Percentiles rank a stretch among this genome's conserved stretches.
These are phyloP conservation scores for Pteropus alecto DNA, from an alignment of 2,113 vertebrate species.

Conservation along the genomic window DNA sequence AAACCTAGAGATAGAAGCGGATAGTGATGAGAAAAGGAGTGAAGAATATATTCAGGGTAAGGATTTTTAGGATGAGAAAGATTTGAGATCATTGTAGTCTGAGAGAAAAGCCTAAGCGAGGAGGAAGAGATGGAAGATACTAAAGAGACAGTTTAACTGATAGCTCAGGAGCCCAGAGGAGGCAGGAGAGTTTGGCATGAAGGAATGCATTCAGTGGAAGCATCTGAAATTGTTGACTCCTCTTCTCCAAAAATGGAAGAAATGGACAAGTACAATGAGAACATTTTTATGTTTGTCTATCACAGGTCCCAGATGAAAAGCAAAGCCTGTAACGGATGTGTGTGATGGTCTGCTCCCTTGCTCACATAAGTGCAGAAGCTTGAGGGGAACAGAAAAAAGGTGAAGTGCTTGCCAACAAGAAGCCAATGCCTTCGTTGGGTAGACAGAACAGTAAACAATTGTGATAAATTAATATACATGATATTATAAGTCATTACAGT, in stretches of 20 bases:
- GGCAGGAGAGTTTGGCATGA: neutral
- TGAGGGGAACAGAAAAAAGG: neutral
- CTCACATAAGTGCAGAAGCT: neutral
- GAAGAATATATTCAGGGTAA: neutral
- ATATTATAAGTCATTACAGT: neutral
- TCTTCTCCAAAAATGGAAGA: neutral
- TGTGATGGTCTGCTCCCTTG: neutral
- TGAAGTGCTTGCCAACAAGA: neutral
- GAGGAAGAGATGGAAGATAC: neutral
- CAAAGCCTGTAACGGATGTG: neutral
- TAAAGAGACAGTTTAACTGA: neutral
- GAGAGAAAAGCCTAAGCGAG: neutral
- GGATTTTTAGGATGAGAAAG: neutral
- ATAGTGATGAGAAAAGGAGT: neutral
- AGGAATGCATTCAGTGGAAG: neutral
- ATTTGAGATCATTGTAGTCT: neutral
- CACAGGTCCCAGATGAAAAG: neutral
- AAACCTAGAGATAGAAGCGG: neutral
- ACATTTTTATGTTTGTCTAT: neutral
- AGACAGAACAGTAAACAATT: neutral
- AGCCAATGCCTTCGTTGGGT: neutral
- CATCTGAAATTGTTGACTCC: neutral
- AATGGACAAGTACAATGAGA: neutral
- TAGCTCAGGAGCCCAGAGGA: neutral
- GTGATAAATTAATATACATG: neutral